Evolutionary conservation across 2,113 vertebrate species (phyloP), one percentile per base, ranked within the genome.

Genomic region (Mesocricetus auratus): DNA sequence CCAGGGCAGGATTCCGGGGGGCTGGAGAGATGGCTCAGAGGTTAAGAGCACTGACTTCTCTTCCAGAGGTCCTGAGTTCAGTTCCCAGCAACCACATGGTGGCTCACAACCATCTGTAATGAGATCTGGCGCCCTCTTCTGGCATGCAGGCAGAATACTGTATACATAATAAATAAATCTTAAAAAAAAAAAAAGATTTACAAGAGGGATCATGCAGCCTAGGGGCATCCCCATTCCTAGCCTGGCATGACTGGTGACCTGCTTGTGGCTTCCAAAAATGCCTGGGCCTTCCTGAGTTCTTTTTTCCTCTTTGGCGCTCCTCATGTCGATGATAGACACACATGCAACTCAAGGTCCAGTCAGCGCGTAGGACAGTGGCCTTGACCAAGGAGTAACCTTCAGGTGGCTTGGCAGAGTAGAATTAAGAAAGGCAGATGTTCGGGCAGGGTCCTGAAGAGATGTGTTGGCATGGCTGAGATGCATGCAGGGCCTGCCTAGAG

Each of bases 381-480:
- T 24, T 33, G 66, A 17, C 10, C 5, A 10, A 42, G 39, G 1
- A 3, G 1, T 53, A 50, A 31, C 68, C 47, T 15, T n/a, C 45
- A 5, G 47, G 16, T 24, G 36, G 58, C 60, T 42, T 9, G 9
- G 66, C 33, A 21, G 74, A 79, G 31, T 2, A 3, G 47, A 0
- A 0, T 2, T 2, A 29, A 53, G 7, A 16, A 45, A 21, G 39
- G 10, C 29, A 45, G 13, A 0, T 0, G 0, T 66, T 60, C 36
- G 74, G 42, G 11, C 31, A 39, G 12, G 45, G 83, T 12, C 60
- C 56, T 15, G n/a, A 56, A 5, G 42, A 58, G 36, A 12, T 8
- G 71, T 11, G 4, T 7, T 17, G 29, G 45, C 75, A 50, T 33
- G 15, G n/a, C 45, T 36, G 45, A 69, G 73, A n/a, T 36, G 3